Base-by-base conservation (phyloP, 2,888 invertebrate genomes). In the Poecilobothrus nobilitatus region DNA sequence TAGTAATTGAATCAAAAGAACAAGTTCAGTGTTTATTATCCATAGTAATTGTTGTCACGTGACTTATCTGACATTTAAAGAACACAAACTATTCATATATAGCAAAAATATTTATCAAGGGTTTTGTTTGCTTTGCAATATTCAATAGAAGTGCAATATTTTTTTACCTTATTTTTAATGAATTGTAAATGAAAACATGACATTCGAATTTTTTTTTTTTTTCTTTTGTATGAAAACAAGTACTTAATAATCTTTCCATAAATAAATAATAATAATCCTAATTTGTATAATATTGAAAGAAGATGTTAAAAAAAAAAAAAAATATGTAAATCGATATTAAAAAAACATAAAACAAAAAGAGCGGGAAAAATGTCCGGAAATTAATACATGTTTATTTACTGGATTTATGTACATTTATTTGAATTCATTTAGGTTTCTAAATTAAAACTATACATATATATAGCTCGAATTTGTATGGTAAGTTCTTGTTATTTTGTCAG, bases 1-100 rank as follows among this genome's bases (percentile, higher is more conserved):
- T 66, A 62, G 63, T 65, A 34, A 65, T 66, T 62, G 63, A 68
- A 66, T 68, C 63, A 68, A 68, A 66, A 41, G 66, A 68, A 66
- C 66, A 68, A 68, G 66, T 66, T 68, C 68, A 66, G 37, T 66
- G 27, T 66, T 68, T 63, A 68, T 68, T 68, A 68, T 68, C 68
- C 33, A 66, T 15, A 41, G 66, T 71, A 71, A 71, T 71, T 71
- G 70, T 66, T 66, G 33, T 66, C 70, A 69, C 70, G 70, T 71
- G 70, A 66, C 66, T 67, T 71, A 71, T 71, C 70, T 68, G 66
- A 69, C 68, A 70, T 68, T 66, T 65, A 65, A 27, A 68, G 41
- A 67, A 67, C 15, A 67, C 15, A 33, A 63, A 21, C 27, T 27
- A 27, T 27, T 27, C 27, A 27, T 27, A 27, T 27, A 27, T 4